These are phyloP conservation scores for Bergia sp. DNA, from an alignment of 92 coral and sea anemone genomes.

Conservation along the genomic window DNA sequence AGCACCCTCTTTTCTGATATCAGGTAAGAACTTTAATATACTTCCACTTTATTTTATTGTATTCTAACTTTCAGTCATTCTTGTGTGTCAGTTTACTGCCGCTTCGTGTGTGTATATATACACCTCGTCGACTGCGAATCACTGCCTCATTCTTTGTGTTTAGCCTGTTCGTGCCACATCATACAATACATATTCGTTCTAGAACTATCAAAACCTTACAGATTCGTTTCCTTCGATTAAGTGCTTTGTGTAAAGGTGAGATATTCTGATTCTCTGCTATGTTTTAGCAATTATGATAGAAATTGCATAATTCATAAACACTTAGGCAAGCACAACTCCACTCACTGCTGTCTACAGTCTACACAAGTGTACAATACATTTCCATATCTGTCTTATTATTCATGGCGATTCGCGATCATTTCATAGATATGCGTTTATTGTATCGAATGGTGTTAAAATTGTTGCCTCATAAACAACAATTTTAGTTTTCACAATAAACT, in stretches of 20 bases:
- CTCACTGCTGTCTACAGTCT: no score
- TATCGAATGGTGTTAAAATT: background rate
- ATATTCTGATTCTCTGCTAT: background rate
- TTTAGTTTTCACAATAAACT: no score
- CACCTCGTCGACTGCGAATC: background rate
- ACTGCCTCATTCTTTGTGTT: background rate
- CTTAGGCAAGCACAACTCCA: background rate
- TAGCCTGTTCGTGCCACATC: background rate
- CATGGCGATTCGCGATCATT: background rate
- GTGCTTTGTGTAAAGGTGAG: no score
- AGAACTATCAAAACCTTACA: background rate
- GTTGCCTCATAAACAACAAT: background rate
- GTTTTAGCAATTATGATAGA: background rate
- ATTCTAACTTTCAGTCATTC: background rate
- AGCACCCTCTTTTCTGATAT: background rate
- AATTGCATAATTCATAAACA: background rate
- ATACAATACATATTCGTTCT: background rate
- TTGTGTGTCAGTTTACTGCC: background rate
- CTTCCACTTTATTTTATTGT: background rate
- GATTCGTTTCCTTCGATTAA: background rate
- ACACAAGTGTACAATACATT: background rate
- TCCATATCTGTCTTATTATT: no score
- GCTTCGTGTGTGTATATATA: background rate
- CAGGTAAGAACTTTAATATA: slow-evolving; percentile 16
- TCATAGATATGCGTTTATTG: background rate